Evolutionary conservation across 2,113 vertebrate genomes (phyloP), one percentile per base, ranked within the genome.

Genomic region (Anser cygnoides): DNA sequence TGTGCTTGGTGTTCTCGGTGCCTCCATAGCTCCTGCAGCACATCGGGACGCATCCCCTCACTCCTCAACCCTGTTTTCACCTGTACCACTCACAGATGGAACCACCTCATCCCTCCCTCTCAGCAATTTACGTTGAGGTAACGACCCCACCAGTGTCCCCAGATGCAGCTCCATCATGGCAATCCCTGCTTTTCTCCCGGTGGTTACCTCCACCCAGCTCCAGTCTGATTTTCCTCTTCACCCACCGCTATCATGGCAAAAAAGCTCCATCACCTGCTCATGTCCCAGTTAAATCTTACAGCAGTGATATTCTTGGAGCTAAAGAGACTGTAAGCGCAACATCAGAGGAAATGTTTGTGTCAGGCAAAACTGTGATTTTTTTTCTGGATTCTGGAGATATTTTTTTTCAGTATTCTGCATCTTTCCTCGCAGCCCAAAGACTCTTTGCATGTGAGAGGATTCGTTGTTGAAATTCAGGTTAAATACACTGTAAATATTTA

Each of bases 401-500:
- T 26, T 28, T 28, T 76, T 58, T 37, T 8, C 44, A 15, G 10
- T 41, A 8, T 20, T 13, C 61, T 58, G 44, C 31, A 31, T 25
- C 44, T 87, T 91, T 74, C 33, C 50, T 72, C 41, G 13, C 19
- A 80, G 41, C 35, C 58, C 44, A 58, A 62, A 88, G 31, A n/a
- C 35, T 12, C 54, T 59, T 46, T 29, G 15, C 20, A 29, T 5
- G 9, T 0, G 0, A 80, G 41, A 86, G 50, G n/a, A 73, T 55
- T 80, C 35, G 7, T 57, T 92, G 54, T 59, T 63, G 46, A 77
- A 80, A 73, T 67, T 62, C 72, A 77, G 59, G 67, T 83, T 85
- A 88, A 87, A 84, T 50, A 71, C 2, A 13, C 68, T n/a, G n/a
- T 50, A 91, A 91, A 90, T 96, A 54, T 76, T 94, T 93, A 92